These are phyloP conservation scores for Mormyrus lacerda DNA, from an alignment of 2,113 vertebrate genomes.

Conservation along the genomic window DNA sequence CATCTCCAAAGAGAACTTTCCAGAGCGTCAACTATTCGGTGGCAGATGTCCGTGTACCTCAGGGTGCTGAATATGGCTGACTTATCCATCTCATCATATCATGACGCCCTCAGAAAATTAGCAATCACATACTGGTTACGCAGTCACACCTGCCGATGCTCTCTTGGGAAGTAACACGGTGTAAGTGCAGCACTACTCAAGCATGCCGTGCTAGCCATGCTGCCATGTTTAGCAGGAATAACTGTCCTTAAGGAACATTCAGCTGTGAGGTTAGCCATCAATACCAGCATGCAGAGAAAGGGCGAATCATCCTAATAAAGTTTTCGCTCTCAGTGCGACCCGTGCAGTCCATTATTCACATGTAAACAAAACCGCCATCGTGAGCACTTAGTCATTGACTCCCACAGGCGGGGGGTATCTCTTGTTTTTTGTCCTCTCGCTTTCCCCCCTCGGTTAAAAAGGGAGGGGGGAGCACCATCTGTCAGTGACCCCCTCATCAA, in stretches of 20 bases:
- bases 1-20: background rate
- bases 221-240: background rate
- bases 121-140: background rate
- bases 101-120: background rate
- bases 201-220: background rate
- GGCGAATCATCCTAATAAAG: background rate
- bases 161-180: background rate
- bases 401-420: conserved; percentile 18
- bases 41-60: background rate
- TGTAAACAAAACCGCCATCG: conserved; percentile 27
- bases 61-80: background rate
- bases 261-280: background rate
- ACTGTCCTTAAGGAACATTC: background rate
- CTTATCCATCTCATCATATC: background rate
- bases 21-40: background rate
- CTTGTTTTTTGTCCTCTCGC: conserved; percentile 23
- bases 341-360: background rate
- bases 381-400: conserved; percentile 21
- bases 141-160: background rate
- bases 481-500: conserved; percentile 55
- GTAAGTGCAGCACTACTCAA: background rate
- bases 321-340: background rate
- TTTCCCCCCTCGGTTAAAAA: conserved; percentile 45
- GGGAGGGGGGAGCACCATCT: conserved; percentile 51
- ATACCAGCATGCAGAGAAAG: background rate